Conservation (phyloP, 1,140 invertebrate species). For the Ladona fulva region DNA sequence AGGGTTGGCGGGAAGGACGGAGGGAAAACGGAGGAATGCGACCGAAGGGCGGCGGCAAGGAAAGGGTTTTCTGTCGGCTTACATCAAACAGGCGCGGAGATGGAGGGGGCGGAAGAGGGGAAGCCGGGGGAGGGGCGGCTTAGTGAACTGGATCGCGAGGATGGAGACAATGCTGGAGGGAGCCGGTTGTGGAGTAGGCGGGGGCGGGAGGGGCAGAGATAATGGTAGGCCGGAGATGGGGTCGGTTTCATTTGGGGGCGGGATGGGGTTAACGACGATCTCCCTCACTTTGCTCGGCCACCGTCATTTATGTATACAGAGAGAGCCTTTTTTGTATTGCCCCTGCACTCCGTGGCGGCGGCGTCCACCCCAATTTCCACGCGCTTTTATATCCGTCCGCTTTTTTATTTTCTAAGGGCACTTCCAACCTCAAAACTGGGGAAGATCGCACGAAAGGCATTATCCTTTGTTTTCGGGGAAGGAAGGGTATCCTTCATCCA, state of each 20-base stretch:
- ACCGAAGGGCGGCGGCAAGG: neutral
- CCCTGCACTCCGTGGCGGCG: no score
- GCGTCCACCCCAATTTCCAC: no score
- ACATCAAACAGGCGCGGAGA: neutral
- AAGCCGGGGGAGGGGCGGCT: slow-evolving; percentile 14
- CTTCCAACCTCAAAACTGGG: no score
- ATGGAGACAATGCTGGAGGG: slow-evolving; percentile 14
- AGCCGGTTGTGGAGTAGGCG: slow-evolving; percentile 24
- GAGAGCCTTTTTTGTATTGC: no score
- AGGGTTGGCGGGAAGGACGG: neutral
- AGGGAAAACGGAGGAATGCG: neutral
- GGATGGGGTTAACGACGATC: slow-evolving; percentile 38
- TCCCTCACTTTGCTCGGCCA: slow-evolving; percentile 26
- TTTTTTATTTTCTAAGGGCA: no score
- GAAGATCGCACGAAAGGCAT: no score
- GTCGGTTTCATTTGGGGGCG: slow-evolving; percentile 29
- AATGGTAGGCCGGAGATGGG: slow-evolving; percentile 40
- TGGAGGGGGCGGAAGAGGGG: neutral
- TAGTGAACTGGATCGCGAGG: slow-evolving; percentile 26
- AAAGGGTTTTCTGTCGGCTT: neutral
- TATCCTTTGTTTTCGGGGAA: no score
- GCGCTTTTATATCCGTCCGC: no score
- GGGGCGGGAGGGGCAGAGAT: slow-evolving; percentile 20
- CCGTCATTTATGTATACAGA: no score
- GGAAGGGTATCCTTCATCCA: no score